Conservation (phyloP, 2,113 vertebrate species). For the Mastomys coucha region DNA sequence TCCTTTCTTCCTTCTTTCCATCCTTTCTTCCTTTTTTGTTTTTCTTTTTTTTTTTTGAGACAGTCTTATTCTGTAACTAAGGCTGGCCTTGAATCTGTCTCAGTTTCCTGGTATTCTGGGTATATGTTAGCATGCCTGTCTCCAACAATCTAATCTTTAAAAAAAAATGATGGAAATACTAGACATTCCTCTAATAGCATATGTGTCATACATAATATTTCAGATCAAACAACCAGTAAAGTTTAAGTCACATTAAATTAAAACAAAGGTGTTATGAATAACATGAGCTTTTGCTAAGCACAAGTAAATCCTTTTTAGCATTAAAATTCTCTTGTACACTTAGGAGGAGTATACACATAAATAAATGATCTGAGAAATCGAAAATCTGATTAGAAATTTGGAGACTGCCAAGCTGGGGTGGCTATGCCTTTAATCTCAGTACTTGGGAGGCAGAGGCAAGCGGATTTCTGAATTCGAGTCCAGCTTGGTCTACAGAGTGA, state of each 20-base stretch:
- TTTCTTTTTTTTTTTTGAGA: not conserved
- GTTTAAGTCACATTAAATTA: constrained; percentile 59
- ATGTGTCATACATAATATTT: constrained; percentile 37
- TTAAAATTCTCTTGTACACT: constrained; percentile 40
- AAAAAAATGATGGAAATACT: constrained; percentile 58
- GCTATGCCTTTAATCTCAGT: too few species aligned
- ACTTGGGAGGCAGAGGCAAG: too few species aligned
- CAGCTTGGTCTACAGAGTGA: too few species aligned
- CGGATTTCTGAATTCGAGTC: too few species aligned
- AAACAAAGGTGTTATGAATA: constrained; percentile 50
- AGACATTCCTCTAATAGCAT: constrained; percentile 32
- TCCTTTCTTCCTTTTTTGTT: too few species aligned
- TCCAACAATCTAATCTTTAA: not conserved
- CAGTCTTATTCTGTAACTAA: not conserved
- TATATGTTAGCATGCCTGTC: not conserved
- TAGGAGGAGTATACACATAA: constrained; percentile 15
- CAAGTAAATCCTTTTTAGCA: not conserved
- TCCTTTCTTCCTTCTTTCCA: too few species aligned
- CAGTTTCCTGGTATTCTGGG: not conserved
- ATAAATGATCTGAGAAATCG: constrained; percentile 43
- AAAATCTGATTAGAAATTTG: not conserved
- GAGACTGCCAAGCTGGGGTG: not conserved
- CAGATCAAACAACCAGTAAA: constrained; percentile 21
- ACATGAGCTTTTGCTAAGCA: not conserved
- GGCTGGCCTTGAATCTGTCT: not conserved